phyloP scores from a whole-genome alignment of 2,797 vertebrate genomes.

The Podarcis siculus region DNA sequence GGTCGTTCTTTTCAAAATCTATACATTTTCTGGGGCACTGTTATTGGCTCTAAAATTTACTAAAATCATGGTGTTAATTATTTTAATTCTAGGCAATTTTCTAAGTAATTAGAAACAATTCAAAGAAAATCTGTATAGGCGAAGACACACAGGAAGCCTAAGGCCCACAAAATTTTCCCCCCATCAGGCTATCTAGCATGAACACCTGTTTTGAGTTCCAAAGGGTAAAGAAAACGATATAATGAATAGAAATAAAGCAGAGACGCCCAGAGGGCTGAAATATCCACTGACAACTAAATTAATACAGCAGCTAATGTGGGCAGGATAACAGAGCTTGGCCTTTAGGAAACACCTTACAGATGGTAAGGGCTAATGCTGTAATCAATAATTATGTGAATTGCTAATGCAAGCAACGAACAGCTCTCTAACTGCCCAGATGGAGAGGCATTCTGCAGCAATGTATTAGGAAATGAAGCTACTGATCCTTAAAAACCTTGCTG shows the following conservation, averaged over 20 bases:
- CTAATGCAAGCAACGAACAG: constrained; percentile 24
- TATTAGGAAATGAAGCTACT: constrained; percentile 18
- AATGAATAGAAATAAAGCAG: constrained; percentile 17
- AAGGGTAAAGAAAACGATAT: constrained; percentile 7
- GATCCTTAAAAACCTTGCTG: constrained; percentile 36
- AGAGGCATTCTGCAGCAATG: constrained; percentile 14
- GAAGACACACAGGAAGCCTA: background rate
- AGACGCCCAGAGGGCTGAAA: constrained; percentile 3
- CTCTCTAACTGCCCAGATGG: constrained; percentile 33
- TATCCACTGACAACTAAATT: constrained; percentile 21
- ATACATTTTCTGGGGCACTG: background rate
- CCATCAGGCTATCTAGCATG: background rate
- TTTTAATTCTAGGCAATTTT: background rate
- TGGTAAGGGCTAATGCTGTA: constrained; percentile 20
- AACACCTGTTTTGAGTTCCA: background rate
- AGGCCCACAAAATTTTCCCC: background rate
- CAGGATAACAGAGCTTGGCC: constrained; percentile 12
- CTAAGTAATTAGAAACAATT: background rate
- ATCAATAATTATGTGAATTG: constrained; percentile 40
- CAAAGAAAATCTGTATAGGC: background rate
- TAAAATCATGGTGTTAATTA: background rate
- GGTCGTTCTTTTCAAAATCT: background rate
- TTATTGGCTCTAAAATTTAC: background rate
- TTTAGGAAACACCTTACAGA: constrained; percentile 40
- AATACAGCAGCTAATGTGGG: constrained; percentile 25